phyloP scores from a whole-genome alignment of 2,797 vertebrate species.

The Vespertilio murinus region DNA sequence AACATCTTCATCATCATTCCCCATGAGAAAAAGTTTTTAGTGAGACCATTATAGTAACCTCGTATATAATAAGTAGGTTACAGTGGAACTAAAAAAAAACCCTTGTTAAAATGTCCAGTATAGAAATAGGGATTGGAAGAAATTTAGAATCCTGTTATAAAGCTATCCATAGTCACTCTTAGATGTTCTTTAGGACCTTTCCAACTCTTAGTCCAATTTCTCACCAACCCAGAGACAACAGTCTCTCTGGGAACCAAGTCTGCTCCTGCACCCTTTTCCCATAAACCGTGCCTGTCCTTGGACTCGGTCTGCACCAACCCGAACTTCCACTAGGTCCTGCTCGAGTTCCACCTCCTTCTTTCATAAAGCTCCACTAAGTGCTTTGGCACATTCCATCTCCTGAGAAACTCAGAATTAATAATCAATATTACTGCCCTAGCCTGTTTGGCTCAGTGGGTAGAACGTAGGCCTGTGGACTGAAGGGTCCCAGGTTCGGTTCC shows the following conservation, averaged over 20 bases:
- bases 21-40: constrained; percentile 2
- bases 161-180: background rate
- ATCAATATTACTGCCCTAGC: background rate
- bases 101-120: constrained; percentile 5
- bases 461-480: too few relatives aligned
- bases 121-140: background rate
- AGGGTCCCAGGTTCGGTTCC: too few relatives aligned
- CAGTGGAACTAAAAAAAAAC: background rate
- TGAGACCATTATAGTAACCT: background rate
- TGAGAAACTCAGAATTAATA: background rate
- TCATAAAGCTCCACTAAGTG: background rate
- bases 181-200: background rate
- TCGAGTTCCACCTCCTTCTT: background rate
- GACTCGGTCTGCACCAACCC: too few relatives aligned
- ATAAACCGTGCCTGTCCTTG: background rate
- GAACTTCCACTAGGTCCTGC: background rate
- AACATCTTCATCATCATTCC: background rate
- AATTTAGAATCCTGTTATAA: background rate
- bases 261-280: background rate
- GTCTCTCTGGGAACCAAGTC: background rate
- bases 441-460: too few relatives aligned
- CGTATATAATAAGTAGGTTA: background rate
- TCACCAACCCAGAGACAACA: background rate
- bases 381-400: background rate
- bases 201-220: background rate